Evolutionary conservation across 2,888 invertebrate species (phyloP), one percentile per base, ranked within the genome.

Genomic region (Sericinus montela): DNA sequence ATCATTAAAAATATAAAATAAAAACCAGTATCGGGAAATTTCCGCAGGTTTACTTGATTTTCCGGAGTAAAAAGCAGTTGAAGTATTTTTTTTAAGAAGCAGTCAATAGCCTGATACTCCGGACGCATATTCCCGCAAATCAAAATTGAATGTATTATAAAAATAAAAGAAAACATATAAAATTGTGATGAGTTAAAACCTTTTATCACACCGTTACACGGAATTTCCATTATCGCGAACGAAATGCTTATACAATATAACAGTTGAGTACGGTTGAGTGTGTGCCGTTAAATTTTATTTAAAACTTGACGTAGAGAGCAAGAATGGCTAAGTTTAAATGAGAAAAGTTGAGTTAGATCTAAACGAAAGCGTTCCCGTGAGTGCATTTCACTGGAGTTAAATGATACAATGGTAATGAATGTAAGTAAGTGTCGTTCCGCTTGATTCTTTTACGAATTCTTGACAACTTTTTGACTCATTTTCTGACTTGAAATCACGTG

Each of bases 251-350:
- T 35, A 29, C 11, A 45, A 19, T 28, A 34, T 39, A 13, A 30
- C 40, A 32, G 15, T 28, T 15, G 40, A 45, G 45, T 45, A 30
- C 40, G 34, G 15, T 28, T 15, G 40, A 45, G 45, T 45, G 44
- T 40, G 49, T 49, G 36, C 40, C 25, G 44, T 44, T 40, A 49
- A 40, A 40, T 49, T 49, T 49, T 49, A 49, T 49, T 49, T 45
- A 35, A 49, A 49, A 44, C 48, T 48, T 45, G 28, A n/a, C 35
- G 35, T 35, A 29, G 36, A 41, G 41, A 35, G 19, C 41, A 45
- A 45, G 44, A 49, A 39, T 30, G 40, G 49, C 10, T 45, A 49
- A 49, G 44, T 45, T 49, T 49, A 49, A 45, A 49, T 44, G 44
- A 49, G 49, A 49, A 49, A 49, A 49, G 39, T 49, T 49, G 9